A percentile compares a stretch with the other conserved stretches of the same genome.
Evolutionary conservation across 2,888 invertebrate species (phyloP).

Genomic region (Drosophila macrothrix): DNA sequence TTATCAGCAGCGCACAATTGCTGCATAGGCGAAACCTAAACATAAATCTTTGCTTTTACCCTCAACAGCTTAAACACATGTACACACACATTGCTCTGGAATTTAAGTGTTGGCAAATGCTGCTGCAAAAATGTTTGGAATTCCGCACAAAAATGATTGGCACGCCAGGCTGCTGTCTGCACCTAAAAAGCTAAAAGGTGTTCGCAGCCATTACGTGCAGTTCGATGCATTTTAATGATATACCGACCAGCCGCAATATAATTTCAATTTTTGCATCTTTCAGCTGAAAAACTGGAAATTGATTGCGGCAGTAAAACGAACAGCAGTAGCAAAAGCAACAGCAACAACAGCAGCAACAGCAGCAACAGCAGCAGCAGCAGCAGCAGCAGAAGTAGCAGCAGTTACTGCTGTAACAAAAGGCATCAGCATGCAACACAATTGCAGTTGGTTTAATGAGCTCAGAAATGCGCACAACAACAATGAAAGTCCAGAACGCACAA

Average conservation of each 20-base stretch:
- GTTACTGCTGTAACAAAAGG: slow-evolving; percentile 27
- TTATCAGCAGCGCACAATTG: slow-evolving; percentile 38
- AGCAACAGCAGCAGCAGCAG: slow-evolving; percentile 1
- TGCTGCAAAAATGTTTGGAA: slow-evolving; percentile 49
- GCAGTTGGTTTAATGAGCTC: slow-evolving; percentile 75
- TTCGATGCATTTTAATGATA: slow-evolving; percentile 76
- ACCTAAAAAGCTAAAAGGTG: slow-evolving; percentile 44
- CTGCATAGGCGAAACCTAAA: slow-evolving; percentile 47
- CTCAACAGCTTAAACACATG: slow-evolving; percentile 6
- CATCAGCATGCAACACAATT: slow-evolving; percentile 68
- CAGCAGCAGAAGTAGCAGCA: slow-evolving; percentile 13
- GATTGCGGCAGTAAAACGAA: slow-evolving; percentile 52
- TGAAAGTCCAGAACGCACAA: slow-evolving; percentile 49
- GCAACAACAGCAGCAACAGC: not conserved
- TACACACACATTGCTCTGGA: slow-evolving; percentile 6
- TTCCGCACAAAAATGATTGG: slow-evolving; percentile 50
- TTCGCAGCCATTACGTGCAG: slow-evolving; percentile 59
- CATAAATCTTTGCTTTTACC: slow-evolving; percentile 44
- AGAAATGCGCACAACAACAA: slow-evolving; percentile 76
- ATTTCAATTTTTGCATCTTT: slow-evolving; percentile 76
- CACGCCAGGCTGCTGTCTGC: slow-evolving; percentile 25
- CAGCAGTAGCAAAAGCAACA: slow-evolving; percentile 20
- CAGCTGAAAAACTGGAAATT: slow-evolving; percentile 72
- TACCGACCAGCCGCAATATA: slow-evolving; percentile 63
- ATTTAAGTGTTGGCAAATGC: slow-evolving; percentile 42